These are phyloP conservation scores for Zophobas atratus DNA, from an alignment of 1,140 invertebrate species.

Conservation along the genomic window DNA sequence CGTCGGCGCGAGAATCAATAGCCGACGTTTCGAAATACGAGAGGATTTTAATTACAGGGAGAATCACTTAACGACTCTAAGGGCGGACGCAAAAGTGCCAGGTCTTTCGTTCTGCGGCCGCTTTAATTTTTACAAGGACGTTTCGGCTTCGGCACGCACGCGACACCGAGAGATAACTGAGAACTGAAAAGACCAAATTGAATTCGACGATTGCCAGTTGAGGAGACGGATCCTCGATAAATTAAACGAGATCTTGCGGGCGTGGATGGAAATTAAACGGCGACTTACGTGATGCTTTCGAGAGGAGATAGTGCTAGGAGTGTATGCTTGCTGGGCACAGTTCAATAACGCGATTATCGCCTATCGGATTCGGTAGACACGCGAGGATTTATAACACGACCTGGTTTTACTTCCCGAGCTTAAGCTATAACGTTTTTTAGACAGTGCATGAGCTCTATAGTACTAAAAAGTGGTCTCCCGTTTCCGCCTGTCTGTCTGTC, in stretches of 20 bases:
- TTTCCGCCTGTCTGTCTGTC: too few species aligned
- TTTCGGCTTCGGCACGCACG: slow-evolving; percentile 11
- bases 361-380: too few species aligned
- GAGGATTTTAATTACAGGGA: slow-evolving; percentile 24
- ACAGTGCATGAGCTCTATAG: too few species aligned
- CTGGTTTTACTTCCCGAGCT: too few species aligned
- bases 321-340: too few species aligned
- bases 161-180: slow-evolving; percentile 18
- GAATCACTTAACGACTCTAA: slow-evolving; percentile 11
- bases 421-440: too few species aligned
- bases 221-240: slow-evolving; percentile 17
- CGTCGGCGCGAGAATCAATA: slow-evolving; percentile 14
- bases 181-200: slow-evolving; percentile 19
- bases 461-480: too few species aligned
- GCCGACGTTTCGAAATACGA: slow-evolving; percentile 20
- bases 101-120: not conserved
- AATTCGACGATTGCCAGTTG: slow-evolving; percentile 23
- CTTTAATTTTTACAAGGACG: not conserved
- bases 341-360: too few species aligned
- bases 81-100: not conserved
- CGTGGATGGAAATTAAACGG: slow-evolving; percentile 20
- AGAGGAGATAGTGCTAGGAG: too few species aligned
- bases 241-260: slow-evolving; percentile 15
- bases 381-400: too few species aligned
- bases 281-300: not conserved